These are phyloP conservation scores for Hystrix brachyura DNA, from an alignment of 2,113 vertebrate genomes.

Conservation along the genomic window DNA sequence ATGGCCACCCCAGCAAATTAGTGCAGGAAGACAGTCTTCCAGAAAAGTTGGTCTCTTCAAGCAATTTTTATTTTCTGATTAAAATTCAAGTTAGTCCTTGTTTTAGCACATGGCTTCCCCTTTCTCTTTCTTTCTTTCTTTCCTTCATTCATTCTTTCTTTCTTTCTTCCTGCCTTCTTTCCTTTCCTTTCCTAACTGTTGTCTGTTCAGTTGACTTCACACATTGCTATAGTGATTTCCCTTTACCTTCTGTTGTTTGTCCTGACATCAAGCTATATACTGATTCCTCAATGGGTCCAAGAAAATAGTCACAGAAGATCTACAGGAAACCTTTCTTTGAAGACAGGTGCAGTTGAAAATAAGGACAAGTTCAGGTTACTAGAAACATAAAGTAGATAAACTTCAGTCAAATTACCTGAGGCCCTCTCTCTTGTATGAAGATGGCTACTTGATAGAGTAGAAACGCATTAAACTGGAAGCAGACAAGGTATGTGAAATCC, in stretches of 20 bases:
- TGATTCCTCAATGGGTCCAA: accelerated
- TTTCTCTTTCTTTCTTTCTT: neutral
- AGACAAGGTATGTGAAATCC: neutral
- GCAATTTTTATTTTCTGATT: conserved; percentile 59
- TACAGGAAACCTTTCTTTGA: neutral
- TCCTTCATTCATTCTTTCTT: neutral
- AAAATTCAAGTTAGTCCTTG: conserved; percentile 36
- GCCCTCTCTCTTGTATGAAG: neutral
- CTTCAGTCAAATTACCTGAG: neutral
- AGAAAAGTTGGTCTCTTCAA: conserved; percentile 50
- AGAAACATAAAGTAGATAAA: neutral
- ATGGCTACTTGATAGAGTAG: neutral
- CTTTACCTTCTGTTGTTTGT: neutral
- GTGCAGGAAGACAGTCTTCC: neutral
- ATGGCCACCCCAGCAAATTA: neutral
- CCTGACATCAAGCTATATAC: accelerated
- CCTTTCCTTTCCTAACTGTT: neutral
- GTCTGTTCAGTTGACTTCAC: neutral
- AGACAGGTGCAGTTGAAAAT: neutral
- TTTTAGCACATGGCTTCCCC: neutral
- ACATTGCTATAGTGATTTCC: neutral
- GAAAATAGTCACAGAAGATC: neutral
- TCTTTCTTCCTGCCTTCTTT: conserved; percentile 45
- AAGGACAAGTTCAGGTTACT: neutral
- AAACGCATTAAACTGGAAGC: neutral